Conservation (phyloP, 2,888 invertebrate species). For the Zygogramma bicolorata region DNA sequence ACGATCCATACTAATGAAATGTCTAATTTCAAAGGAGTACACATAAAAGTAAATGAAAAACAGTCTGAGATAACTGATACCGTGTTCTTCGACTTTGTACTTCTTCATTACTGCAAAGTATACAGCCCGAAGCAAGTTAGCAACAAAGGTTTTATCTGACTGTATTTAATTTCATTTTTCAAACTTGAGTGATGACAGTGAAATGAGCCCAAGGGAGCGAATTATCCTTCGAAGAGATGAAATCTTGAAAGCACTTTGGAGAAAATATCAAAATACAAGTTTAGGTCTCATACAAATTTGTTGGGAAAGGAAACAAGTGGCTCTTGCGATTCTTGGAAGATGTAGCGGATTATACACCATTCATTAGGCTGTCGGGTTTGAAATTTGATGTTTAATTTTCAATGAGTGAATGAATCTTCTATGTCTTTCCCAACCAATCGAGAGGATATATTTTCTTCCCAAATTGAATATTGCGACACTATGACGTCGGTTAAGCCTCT, state of each 20-base stretch:
- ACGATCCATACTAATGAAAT: neutral
- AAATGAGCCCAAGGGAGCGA: neutral
- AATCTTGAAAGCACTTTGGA: neutral
- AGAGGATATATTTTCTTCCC: no score
- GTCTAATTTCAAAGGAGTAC: neutral
- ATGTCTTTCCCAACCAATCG: no score
- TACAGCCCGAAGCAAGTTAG: neutral
- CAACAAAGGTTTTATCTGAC: neutral
- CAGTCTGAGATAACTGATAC: conserved; percentile 12
- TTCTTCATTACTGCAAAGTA: neutral
- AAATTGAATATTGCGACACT: no score
- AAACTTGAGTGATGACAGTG: neutral
- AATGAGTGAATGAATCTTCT: no score
- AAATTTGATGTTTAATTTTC: no score
- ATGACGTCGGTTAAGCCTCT: no score
- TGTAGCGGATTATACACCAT: no score
- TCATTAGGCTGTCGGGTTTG: no score
- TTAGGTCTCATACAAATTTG: neutral
- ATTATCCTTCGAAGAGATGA: neutral
- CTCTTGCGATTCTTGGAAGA: no score
- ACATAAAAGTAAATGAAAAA: neutral
- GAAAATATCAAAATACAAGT: neutral
- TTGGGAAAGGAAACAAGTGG: neutral
- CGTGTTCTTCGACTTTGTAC: neutral
- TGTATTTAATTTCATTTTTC: neutral